phyloP scores from a whole-genome alignment of 35 echinoderm and acorn worm genomes.

The Holothuria glaberrima region DNA sequence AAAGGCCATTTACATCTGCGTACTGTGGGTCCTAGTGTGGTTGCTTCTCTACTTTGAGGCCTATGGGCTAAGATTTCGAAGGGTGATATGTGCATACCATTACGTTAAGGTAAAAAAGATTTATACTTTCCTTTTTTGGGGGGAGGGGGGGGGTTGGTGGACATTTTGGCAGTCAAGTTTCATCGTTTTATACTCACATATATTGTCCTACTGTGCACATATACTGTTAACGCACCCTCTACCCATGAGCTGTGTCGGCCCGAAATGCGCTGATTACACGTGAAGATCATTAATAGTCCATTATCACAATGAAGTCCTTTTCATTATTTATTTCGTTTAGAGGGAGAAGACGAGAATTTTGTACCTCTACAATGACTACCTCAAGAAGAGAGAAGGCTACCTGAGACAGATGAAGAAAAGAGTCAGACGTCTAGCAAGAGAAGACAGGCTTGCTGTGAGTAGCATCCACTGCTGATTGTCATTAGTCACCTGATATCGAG shows the following conservation, averaged over 20 bases:
- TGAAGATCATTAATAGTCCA: not conserved
- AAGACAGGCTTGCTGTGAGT: conserved; percentile 79
- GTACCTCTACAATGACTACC: conserved; percentile 84
- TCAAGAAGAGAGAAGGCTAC: conserved; percentile 76
- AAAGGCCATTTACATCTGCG: conserved; percentile 45
- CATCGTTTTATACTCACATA: no score
- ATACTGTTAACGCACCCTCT: no score
- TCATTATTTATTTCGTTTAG: conserved; percentile 55
- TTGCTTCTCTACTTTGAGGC: conserved; percentile 78
- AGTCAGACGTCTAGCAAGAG: conserved; percentile 72
- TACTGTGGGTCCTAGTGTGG: conserved; percentile 54
- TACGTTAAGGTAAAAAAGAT: conserved; percentile 69
- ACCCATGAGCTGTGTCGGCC: no score
- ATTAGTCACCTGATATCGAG: no score
- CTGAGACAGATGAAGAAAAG: conserved; percentile 67
- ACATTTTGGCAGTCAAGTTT: no score
- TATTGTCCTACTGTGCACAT: no score
- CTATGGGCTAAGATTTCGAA: conserved; percentile 74
- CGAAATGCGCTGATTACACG: no score
- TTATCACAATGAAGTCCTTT: not conserved
- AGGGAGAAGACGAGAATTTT: conserved; percentile 83
- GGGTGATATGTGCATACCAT: conserved; percentile 86
- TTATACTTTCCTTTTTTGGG: no score
- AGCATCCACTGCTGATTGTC: not conserved
- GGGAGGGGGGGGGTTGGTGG: no score